Conservation (phyloP, 2,113 vertebrate genomes). For the Cavia porcellus region DNA sequence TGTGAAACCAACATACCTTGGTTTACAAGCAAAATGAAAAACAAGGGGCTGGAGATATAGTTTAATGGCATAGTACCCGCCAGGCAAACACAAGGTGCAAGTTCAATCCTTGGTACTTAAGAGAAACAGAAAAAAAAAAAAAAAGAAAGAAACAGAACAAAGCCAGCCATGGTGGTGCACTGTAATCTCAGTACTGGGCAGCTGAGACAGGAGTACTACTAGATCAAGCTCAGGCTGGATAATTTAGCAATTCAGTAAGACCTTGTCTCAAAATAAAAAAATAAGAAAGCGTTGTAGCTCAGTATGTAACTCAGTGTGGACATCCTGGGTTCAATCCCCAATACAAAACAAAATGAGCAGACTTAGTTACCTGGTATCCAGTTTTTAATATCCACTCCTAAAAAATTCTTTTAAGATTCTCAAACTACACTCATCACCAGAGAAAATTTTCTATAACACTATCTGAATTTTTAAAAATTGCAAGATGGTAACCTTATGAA, state of each 20-base stretch:
- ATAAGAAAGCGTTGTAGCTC: not conserved
- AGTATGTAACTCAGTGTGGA: not conserved
- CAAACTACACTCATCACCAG: not conserved
- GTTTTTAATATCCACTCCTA: not conserved
- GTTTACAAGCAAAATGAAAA: not conserved
- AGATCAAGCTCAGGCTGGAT: not conserved
- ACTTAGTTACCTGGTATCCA: not conserved
- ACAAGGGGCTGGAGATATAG: too few relatives aligned
- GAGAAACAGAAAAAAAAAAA: too few relatives aligned
- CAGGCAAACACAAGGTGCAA: too few relatives aligned
- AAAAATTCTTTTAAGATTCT: not conserved
- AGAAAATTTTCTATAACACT: not conserved
- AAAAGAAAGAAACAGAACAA: not conserved
- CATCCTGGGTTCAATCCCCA: not conserved
- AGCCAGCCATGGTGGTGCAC: not conserved
- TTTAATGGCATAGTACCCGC: too few relatives aligned
- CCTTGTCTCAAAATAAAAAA: not conserved
- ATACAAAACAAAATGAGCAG: not conserved
- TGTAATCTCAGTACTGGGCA: not conserved
- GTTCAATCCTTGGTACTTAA: too few relatives aligned
- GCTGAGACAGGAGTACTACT: not conserved
- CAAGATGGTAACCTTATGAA: not conserved
- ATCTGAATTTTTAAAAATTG: not conserved
- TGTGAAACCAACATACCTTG: not conserved
- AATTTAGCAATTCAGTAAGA: not conserved